Evolutionary conservation across 2,888 invertebrate species (phyloP).

Genomic region (Eupsilia transversa): DNA sequence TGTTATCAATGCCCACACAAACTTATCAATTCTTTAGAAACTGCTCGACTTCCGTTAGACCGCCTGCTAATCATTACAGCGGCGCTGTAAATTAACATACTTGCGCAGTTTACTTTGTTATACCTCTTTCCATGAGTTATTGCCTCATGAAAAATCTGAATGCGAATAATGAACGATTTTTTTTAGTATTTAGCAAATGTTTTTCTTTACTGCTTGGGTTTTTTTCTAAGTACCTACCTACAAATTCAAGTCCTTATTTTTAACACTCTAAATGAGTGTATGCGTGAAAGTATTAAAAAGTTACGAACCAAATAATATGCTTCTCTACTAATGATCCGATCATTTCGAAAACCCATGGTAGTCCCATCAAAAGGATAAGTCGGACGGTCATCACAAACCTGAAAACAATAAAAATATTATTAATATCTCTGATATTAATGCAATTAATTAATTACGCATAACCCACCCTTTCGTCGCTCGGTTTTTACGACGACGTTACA

Average conservation of each 20-base stretch:
- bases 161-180: not conserved
- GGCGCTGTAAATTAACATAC: conserved; percentile 6
- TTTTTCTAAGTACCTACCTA: not conserved
- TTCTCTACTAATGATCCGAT: conserved; percentile 75
- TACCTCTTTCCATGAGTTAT: not conserved
- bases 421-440: not conserved
- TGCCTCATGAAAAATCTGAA: conserved; percentile 1
- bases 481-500: not conserved
- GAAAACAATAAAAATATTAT: conserved; percentile 68
- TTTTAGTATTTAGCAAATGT: not conserved
- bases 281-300: not conserved
- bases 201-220: not conserved
- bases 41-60: not conserved
- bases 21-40: conserved; percentile 7
- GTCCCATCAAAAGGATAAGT: conserved; percentile 92
- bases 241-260: not conserved
- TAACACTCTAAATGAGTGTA: not conserved
- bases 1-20: not conserved
- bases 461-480: not conserved
- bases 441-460: not conserved
- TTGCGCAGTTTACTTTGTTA: not conserved
- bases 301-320: conserved; percentile 80
- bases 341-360: conserved; percentile 93
- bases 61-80: not conserved
- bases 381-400: conserved; percentile 91